These are phyloP conservation scores for Venturia canescens DNA, from an alignment of 1,140 invertebrate species.

Conservation along the genomic window DNA sequence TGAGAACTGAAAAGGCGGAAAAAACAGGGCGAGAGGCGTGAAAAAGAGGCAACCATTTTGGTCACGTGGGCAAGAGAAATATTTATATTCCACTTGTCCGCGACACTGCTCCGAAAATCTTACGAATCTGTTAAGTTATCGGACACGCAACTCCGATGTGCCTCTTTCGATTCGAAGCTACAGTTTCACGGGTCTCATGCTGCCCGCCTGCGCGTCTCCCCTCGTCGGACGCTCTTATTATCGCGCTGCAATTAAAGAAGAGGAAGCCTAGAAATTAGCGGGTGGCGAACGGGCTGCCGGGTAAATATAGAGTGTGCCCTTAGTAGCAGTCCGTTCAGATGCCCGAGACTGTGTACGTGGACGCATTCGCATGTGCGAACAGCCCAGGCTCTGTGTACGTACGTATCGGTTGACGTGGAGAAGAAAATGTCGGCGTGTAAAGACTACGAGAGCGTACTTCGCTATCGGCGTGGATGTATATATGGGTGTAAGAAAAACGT, in stretches of 20 bases:
- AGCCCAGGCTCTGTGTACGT: background rate
- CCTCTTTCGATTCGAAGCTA: background rate
- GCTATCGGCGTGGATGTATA: constrained; percentile 28
- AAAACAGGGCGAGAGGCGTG: too few species aligned
- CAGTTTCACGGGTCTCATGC: background rate
- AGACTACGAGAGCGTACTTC: constrained; percentile 26
- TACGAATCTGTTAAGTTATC: background rate
- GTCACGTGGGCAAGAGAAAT: background rate
- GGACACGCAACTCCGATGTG: background rate
- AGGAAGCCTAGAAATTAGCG: constrained; percentile 74
- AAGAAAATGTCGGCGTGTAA: constrained; percentile 42
- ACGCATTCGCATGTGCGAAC: constrained; percentile 19
- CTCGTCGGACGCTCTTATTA: constrained; percentile 70
- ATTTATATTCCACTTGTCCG: background rate
- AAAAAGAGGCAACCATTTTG: background rate
- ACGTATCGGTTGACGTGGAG: constrained; percentile 32
- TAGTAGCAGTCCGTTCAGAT: constrained; percentile 50
- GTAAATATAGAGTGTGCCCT: constrained; percentile 70
- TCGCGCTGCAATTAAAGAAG: constrained; percentile 74
- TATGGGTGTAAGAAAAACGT: constrained; percentile 47
- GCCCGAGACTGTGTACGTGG: background rate
- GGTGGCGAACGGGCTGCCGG: constrained; percentile 66
- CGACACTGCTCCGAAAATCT: background rate
- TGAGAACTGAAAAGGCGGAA: too few species aligned
- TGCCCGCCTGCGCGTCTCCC: too few species aligned